These are phyloP conservation scores for Luffia ferchaultella DNA, from an alignment of 2,888 invertebrate genomes.

Conservation along the genomic window DNA sequence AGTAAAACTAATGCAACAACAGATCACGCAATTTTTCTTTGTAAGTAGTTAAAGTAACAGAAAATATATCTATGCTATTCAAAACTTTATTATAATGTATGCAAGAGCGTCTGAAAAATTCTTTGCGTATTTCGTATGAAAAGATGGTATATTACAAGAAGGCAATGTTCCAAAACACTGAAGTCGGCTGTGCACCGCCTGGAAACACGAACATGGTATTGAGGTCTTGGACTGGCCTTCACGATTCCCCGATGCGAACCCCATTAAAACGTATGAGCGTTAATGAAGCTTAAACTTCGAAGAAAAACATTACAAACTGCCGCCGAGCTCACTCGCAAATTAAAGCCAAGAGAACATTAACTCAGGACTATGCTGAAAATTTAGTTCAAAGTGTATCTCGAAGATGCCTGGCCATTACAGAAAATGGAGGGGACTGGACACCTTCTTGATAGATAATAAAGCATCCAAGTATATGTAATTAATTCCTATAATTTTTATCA, in stretches of 20 bases:
- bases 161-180: conserved; percentile 18
- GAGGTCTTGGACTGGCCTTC: conserved; percentile 14
- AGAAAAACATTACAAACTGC: conserved; percentile 5
- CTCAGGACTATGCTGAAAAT: conserved; percentile 4
- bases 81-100: too few species aligned
- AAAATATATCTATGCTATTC: too few species aligned
- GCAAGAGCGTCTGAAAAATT: too few species aligned
- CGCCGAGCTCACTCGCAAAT: not conserved
- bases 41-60: too few species aligned
- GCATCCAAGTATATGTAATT: not conserved
- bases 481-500: not conserved
- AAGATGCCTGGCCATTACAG: conserved; percentile 10
- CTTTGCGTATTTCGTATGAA: too few species aligned
- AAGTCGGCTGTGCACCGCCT: conserved; percentile 15
- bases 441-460: conserved; percentile 6
- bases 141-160: conserved; percentile 14
- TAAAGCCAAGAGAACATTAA: not conserved
- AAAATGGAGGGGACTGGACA: conserved; percentile 11
- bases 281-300: conserved; percentile 13
- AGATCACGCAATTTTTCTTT: too few species aligned
- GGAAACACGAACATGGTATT: conserved; percentile 17
- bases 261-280: conserved; percentile 17
- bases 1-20: too few species aligned
- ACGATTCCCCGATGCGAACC: conserved; percentile 17
- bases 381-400: conserved; percentile 7